Conservation (phyloP, 2,113 vertebrate species). For the Sapayoa aenigma region DNA sequence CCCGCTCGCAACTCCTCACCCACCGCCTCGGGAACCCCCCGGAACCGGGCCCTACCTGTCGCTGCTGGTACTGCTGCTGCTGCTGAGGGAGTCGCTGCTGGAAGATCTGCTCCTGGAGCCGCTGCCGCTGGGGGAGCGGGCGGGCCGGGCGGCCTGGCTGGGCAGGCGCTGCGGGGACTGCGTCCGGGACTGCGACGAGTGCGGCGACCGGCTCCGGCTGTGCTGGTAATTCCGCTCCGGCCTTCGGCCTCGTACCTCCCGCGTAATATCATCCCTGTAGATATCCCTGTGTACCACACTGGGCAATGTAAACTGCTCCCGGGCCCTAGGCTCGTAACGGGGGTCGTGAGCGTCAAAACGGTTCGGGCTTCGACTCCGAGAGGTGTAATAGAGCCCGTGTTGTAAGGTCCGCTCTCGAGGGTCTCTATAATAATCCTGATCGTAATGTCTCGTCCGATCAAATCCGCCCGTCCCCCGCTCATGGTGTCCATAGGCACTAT, state of each 20-base stretch:
- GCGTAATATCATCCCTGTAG: slow-evolving; percentile 89
- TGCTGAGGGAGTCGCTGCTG: slow-evolving; percentile 97
- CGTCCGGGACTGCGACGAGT: slow-evolving; percentile 91
- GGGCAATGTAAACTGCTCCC: slow-evolving; percentile 91
- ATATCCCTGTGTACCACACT: slow-evolving; percentile 98
- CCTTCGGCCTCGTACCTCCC: slow-evolving; percentile 87
- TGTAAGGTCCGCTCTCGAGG: slow-evolving; percentile 92
- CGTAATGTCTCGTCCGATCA: slow-evolving; percentile 96
- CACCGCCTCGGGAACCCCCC: rapidly evolving
- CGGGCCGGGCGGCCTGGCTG: slow-evolving; percentile 84
- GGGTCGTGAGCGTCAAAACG: slow-evolving; percentile 93
- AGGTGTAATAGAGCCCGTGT: slow-evolving; percentile 90
- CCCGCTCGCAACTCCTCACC: rapidly evolving
- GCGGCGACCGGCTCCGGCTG: slow-evolving; percentile 94
- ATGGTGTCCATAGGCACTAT: slow-evolving; percentile 98
- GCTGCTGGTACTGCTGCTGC: slow-evolving; percentile 96
- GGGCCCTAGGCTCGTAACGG: slow-evolving; percentile 90
- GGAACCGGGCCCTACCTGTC: slow-evolving; percentile 85
- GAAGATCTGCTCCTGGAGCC: slow-evolving; percentile 92
- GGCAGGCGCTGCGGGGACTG: slow-evolving; percentile 92
- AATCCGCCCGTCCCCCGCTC: slow-evolving; percentile 93
- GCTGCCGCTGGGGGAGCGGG: slow-evolving; percentile 89
- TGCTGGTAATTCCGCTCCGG: slow-evolving; percentile 90
- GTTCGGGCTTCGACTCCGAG: slow-evolving; percentile 94
- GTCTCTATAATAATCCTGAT: slow-evolving; percentile 97